A percentile compares a stretch with the other conserved stretches of the same genome.
Evolutionary conservation across 2,113 vertebrate genomes (phyloP).

Genomic region (Arizona elegans): DNA sequence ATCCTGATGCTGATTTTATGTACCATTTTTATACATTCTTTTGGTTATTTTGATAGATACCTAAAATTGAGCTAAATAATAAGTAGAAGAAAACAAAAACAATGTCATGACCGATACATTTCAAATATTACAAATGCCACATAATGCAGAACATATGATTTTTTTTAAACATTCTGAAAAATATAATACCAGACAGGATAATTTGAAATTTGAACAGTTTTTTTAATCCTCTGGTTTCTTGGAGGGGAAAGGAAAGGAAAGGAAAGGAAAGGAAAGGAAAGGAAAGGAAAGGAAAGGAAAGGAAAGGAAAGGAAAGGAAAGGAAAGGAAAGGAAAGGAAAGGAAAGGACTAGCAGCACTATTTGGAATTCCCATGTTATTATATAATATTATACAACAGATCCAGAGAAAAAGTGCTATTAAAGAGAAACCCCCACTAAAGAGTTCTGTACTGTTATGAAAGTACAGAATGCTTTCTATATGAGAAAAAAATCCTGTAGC

Average conservation of each 20-base stretch:
- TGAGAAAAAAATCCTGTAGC: neutral
- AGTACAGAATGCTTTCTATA: neutral
- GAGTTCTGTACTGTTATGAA: neutral
- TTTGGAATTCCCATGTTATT: neutral
- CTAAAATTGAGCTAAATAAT: neutral
- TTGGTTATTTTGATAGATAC: neutral
- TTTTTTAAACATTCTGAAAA: neutral
- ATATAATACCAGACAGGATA: neutral
- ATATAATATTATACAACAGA: neutral
- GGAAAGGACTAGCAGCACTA: neutral
- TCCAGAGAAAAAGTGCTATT: neutral
- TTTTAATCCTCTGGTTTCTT: neutral
- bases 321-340: neutral
- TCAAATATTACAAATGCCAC: neutral
- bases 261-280: neutral
- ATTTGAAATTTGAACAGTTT: neutral
- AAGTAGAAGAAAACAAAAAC: neutral
- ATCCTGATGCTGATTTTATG: neutral
- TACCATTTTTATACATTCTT: neutral
- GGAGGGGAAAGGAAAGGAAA: neutral
- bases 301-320: no score
- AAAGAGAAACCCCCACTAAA: neutral
- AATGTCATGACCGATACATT: neutral
- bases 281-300: neutral
- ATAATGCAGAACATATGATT: neutral